Evolutionary conservation across 2,888 invertebrate species (phyloP), one percentile per base, ranked within the genome.

Genomic region (Choreutis nemorana): DNA sequence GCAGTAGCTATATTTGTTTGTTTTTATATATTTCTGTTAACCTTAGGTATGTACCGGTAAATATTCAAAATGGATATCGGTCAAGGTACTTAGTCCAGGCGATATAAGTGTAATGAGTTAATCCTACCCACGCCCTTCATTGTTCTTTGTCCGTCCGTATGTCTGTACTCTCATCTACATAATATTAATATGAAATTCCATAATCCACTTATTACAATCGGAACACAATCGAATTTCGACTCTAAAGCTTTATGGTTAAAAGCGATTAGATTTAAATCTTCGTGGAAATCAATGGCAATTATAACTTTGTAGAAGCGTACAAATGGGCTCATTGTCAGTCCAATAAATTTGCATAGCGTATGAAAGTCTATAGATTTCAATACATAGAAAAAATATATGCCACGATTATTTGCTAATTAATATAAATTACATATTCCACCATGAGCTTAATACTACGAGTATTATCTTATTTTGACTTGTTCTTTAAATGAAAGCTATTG

Each of bases 321-420:
- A 66, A 71, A 68, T 63, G 62, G 56, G 62, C 60, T 68, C 70
- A 75, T 77, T 77, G 75, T 72, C 64, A 68, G 66, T 53, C 43
- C 48, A 57, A 58, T 54, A 50, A 65, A 77, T 77, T 75, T 67
- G 75, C 75, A 77, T 77, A 61, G 64, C 59, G 64, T 68, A 67
- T 54, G 72, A 75, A 72, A 72, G 66, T 63, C 18, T 13, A 11
- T 22, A 10, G n/a, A 22, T 22, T 22, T 3, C n/a, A 22, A 5
- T 22, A n/a, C n/a, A n/a, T n/a, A n/a, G n/a, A n/a, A n/a, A n/a
- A n/a, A n/a, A n/a, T n/a, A n/a, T n/a, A n/a, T n/a, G n/a, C n/a
- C n/a, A n/a, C n/a, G n/a, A n/a, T n/a, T n/a, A n/a, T n/a, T n/a
- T n/a, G n/a, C n/a, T n/a, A n/a, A n/a, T n/a, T n/a, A n/a, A n/a